Conservation (phyloP, 2,113 vertebrate genomes). For the Stomatorhinus ivindoensis region DNA sequence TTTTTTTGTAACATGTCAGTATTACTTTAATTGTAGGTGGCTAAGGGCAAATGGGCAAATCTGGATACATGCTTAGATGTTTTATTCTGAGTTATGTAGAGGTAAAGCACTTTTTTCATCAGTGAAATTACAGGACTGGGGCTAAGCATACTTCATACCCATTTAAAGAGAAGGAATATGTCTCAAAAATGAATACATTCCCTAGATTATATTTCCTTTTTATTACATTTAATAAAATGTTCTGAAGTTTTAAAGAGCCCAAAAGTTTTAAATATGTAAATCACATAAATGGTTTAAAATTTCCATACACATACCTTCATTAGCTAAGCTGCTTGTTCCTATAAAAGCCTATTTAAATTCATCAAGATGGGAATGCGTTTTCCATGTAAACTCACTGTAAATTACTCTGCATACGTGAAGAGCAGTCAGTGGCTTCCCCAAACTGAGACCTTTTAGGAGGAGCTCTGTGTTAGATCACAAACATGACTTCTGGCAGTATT, state of each 20-base stretch:
- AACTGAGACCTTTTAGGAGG: background rate
- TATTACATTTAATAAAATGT: constrained; percentile 50
- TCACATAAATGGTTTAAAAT: constrained; percentile 34
- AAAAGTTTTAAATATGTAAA: constrained; percentile 40
- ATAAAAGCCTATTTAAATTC: constrained; percentile 27
- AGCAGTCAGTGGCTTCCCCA: background rate
- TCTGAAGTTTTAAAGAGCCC: constrained; percentile 59
- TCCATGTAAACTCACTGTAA: background rate
- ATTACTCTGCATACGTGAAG: background rate
- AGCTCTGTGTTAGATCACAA: background rate
- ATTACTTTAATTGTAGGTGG: constrained; percentile 46
- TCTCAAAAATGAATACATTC: constrained; percentile 36
- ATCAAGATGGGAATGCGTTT: background rate
- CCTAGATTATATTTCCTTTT: constrained; percentile 29
- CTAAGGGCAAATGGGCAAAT: constrained; percentile 46
- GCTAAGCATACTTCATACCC: constrained; percentile 41
- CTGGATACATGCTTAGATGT: constrained; percentile 41
- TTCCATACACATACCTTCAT: constrained; percentile 63
- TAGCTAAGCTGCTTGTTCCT: constrained; percentile 46
- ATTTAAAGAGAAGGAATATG: constrained; percentile 28
- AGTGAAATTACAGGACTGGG: constrained; percentile 20
- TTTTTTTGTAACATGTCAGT: constrained; percentile 28
- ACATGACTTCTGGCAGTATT: background rate
- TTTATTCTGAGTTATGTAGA: constrained; percentile 51
- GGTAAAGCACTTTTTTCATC: constrained; percentile 58